phyloP scores from a whole-genome alignment of 2,888 invertebrate genomes.

The Vandiemenella viatica region DNA sequence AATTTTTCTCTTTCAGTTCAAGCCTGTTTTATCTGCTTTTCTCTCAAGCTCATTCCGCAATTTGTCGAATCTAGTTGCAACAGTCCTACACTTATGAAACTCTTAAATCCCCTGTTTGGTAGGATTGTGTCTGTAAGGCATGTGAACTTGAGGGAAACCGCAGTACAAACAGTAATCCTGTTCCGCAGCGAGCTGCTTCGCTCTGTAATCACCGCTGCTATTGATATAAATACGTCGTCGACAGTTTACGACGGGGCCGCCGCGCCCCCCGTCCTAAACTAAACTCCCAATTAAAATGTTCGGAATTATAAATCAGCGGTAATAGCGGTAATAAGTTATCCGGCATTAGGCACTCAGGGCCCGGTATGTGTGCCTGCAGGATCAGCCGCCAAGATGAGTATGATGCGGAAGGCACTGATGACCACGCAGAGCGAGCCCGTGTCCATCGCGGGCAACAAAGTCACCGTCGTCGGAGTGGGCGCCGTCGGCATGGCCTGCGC shows the following conservation, averaged over 20 bases:
- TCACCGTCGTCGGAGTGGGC: constrained; percentile 71
- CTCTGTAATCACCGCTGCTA: neutral
- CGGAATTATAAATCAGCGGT: constrained; percentile 3
- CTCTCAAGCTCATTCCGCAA: too few relatives aligned
- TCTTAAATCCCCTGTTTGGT: too few relatives aligned
- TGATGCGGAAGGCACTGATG: constrained; percentile 7
- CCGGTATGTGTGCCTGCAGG: neutral
- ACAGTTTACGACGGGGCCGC: neutral
- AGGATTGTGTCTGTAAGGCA: too few relatives aligned
- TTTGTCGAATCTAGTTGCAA: too few relatives aligned
- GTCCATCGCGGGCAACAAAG: constrained; percentile 44
- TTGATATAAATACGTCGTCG: neutral
- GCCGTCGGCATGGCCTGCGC: constrained; percentile 40
- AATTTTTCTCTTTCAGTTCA: too few relatives aligned
- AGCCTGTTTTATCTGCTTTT: too few relatives aligned
- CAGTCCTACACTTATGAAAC: too few relatives aligned
- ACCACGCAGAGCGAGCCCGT: constrained; percentile 1
- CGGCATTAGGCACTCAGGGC: neutral
- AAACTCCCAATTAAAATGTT: constrained; percentile 1
- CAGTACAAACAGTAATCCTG: too few relatives aligned
- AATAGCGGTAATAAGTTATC: neutral
- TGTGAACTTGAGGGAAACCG: too few relatives aligned
- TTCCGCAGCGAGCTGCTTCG: neutral
- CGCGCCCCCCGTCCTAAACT: neutral
- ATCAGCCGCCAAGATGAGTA: neutral